Percentiles rank a stretch among this genome's conserved stretches.
phyloP scores from a whole-genome alignment of 2,888 invertebrate species.

The Argynnis bischoffii region DNA sequence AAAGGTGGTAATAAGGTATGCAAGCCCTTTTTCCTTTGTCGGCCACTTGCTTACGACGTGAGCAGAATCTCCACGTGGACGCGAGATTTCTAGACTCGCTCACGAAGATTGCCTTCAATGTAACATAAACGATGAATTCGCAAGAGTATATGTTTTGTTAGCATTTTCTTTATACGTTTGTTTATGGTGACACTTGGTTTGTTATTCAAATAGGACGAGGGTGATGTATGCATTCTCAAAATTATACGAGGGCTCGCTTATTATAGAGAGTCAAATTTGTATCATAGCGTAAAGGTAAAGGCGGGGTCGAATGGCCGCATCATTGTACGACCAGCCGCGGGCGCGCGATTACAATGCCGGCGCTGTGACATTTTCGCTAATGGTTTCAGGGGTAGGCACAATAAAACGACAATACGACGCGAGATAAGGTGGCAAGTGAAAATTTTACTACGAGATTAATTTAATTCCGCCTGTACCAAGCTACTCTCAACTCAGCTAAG shows the following conservation, averaged over 20 bases:
- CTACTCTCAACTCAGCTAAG: constrained; percentile 37
- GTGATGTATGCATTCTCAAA: constrained; percentile 49
- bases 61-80: constrained; percentile 64
- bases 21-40: constrained; percentile 81
- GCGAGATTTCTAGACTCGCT: constrained; percentile 68
- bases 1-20: constrained; percentile 82
- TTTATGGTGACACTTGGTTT: constrained; percentile 44
- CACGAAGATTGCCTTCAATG: constrained; percentile 55
- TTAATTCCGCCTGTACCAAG: constrained; percentile 58
- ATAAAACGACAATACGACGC: constrained; percentile 80
- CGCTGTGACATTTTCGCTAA: constrained; percentile 82
- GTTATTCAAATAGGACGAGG: constrained; percentile 49
- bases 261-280: constrained; percentile 77
- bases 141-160: constrained; percentile 52
- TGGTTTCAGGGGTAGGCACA: constrained; percentile 80
- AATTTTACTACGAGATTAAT: constrained; percentile 79
- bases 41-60: constrained; percentile 78
- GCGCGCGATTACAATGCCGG: constrained; percentile 75
- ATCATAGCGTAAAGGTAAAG: constrained; percentile 75
- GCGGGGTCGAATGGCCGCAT: constrained; percentile 73
- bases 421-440: constrained; percentile 81
- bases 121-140: constrained; percentile 52
- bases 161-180: constrained; percentile 48
- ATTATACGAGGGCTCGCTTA: constrained; percentile 56
- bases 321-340: constrained; percentile 75